Evolutionary conservation across 2,888 invertebrate genomes (phyloP).

Genomic region (Drosophila fulvimacula): DNA sequence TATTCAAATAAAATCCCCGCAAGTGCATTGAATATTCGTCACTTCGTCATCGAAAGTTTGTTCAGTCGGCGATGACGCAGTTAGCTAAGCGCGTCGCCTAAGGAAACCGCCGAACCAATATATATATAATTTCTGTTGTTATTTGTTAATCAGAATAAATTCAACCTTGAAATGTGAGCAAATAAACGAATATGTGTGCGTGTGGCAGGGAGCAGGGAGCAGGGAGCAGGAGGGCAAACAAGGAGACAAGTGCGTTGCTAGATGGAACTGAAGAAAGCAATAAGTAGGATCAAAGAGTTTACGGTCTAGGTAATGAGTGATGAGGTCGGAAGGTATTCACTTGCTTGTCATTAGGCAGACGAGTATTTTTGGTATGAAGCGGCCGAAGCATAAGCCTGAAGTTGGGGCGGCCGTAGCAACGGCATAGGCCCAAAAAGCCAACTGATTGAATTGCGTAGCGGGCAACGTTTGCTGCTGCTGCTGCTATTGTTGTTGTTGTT

Average conservation of each 20-base stretch:
- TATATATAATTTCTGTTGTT: slow-evolving; percentile 22
- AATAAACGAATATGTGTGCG: neutral
- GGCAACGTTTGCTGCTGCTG: slow-evolving; percentile 5
- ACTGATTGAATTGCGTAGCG: slow-evolving; percentile 55
- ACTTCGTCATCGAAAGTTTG: neutral
- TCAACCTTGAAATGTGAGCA: slow-evolving; percentile 54
- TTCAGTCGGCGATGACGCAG: slow-evolving; percentile 52
- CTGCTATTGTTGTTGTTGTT: neutral
- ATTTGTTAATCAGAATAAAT: slow-evolving; percentile 48
- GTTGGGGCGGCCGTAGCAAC: slow-evolving; percentile 6
- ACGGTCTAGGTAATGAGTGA: slow-evolving; percentile 30
- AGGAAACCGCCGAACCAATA: slow-evolving; percentile 8
- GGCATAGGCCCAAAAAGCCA: slow-evolving; percentile 10
- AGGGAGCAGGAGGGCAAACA: slow-evolving; percentile 5
- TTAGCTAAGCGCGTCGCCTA: slow-evolving; percentile 23
- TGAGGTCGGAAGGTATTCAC: slow-evolving; percentile 35
- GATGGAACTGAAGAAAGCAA: slow-evolving; percentile 1
- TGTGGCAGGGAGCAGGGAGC: neutral
- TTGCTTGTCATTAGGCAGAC: slow-evolving; percentile 40
- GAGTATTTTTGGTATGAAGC: slow-evolving; percentile 24
- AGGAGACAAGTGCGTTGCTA: neutral
- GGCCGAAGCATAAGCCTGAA: slow-evolving; percentile 5
- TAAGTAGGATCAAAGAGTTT: slow-evolving; percentile 35
- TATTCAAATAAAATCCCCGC: neutral
- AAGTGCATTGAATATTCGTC: slow-evolving; percentile 1